Conservation (phyloP, 2,113 vertebrate species). For the Pelecanus crispus region DNA sequence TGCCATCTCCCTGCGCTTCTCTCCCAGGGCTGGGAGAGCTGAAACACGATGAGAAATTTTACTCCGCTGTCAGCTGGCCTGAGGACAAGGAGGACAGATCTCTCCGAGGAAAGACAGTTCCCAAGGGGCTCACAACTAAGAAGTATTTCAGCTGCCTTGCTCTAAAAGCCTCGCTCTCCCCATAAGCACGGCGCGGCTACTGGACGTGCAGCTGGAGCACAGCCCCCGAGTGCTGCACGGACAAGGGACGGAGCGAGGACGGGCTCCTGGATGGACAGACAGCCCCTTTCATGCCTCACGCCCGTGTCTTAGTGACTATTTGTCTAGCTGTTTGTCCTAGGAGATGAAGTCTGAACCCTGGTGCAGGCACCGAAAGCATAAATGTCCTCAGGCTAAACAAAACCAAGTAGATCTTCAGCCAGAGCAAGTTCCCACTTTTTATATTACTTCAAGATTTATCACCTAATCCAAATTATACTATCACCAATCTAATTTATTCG, state of each 20-base stretch:
- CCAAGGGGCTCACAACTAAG: constrained; percentile 21
- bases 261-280: neutral
- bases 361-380: neutral
- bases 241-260: neutral
- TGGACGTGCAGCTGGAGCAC: neutral
- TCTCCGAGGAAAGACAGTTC: constrained; percentile 29
- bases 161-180: neutral
- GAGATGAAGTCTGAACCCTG: neutral
- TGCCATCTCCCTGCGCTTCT: neutral
- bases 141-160: constrained; percentile 21
- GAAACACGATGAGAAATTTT: constrained; percentile 34
- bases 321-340: neutral
- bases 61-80: constrained; percentile 10
- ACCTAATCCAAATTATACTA: neutral
- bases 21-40: constrained; percentile 20
- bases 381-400: neutral
- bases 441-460: neutral
- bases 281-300: neutral
- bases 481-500: neutral
- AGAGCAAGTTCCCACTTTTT: neutral
- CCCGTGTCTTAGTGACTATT: neutral
- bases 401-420: neutral
- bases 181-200: neutral
- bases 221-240: neutral
- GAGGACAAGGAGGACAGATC: constrained; percentile 27